Percentiles rank a stretch among this genome's conserved stretches.
Conservation (phyloP, 2,888 invertebrate species). For the Cremastinae sp. region DNA sequence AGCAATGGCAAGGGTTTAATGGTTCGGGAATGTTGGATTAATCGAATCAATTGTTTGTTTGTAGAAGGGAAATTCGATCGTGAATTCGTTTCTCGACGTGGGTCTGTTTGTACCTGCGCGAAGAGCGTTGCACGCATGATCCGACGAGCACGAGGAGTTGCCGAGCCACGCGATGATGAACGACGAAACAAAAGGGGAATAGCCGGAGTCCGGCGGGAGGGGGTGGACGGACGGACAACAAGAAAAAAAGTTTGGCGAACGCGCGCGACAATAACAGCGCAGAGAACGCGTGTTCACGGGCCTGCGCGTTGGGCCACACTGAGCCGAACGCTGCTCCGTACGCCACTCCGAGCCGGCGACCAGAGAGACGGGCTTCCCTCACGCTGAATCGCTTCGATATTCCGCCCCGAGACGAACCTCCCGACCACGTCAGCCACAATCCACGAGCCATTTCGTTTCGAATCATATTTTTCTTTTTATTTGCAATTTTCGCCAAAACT, state of each 20-base stretch:
- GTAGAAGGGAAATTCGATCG: slow-evolving; percentile 13
- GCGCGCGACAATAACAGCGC: slow-evolving; percentile 22
- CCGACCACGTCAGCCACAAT: slow-evolving; percentile 1
- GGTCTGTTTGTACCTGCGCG: slow-evolving; percentile 66
- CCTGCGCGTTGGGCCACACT: slow-evolving; percentile 80
- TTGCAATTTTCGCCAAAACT: too few species aligned
- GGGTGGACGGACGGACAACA: not conserved
- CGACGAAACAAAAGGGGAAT: not conserved
- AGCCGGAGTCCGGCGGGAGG: slow-evolving; percentile 15
- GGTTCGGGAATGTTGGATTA: too few species aligned
- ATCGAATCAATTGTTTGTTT: not conserved
- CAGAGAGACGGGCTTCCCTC: slow-evolving; percentile 35
- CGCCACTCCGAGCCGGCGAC: slow-evolving; percentile 47
- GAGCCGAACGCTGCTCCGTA: slow-evolving; percentile 63
- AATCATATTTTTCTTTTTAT: too few species aligned
- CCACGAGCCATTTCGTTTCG: slow-evolving; percentile 30
- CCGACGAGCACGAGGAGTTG: slow-evolving; percentile 2
- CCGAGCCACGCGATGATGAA: too few species aligned
- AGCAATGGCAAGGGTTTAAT: too few species aligned
- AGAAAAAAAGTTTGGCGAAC: slow-evolving; percentile 4
- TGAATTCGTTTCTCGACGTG: slow-evolving; percentile 1
- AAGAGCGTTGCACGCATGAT: slow-evolving; percentile 28
- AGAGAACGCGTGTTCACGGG: slow-evolving; percentile 73
- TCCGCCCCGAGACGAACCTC: slow-evolving; percentile 14
- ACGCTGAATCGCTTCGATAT: slow-evolving; percentile 24